A percentile compares a stretch with the other conserved stretches of the same genome.
Conservation (phyloP, 1,140 invertebrate genomes). For the Schlechtendalia chinensis region DNA sequence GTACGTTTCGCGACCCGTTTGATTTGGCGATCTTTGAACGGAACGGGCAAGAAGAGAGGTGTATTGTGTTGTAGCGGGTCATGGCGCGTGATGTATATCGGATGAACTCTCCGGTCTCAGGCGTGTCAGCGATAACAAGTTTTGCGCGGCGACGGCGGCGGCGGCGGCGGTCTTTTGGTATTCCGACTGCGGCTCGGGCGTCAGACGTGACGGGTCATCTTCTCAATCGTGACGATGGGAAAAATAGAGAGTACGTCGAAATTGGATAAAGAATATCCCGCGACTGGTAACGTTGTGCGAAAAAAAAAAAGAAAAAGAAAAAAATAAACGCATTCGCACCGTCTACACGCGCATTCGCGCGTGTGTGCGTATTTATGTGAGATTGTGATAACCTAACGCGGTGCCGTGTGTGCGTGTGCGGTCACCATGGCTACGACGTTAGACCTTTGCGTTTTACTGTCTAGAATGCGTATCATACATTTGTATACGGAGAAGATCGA, state of each 20-base stretch:
- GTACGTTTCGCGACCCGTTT: no score
- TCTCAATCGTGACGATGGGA: background rate
- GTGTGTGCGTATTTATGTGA: background rate
- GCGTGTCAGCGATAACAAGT: constrained; percentile 27
- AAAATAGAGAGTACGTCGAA: constrained; percentile 37
- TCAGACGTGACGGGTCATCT: constrained; percentile 46
- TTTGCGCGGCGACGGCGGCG: background rate
- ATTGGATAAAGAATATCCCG: constrained; percentile 40
- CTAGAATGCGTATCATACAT: no score
- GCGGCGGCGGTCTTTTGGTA: constrained; percentile 18
- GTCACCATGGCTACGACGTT: constrained; percentile 11
- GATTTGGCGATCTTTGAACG: no score
- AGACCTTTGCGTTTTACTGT: constrained; percentile 9
- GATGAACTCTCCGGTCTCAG: background rate
- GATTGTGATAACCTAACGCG: constrained; percentile 1
- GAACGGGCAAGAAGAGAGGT: no score
- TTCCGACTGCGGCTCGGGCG: constrained; percentile 33
- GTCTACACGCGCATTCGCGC: background rate
- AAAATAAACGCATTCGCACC: background rate
- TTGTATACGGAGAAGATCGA: no score
- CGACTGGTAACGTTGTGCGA: constrained; percentile 31
- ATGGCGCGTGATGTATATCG: constrained; percentile 16
- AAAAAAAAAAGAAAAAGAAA: background rate
- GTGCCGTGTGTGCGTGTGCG: background rate
- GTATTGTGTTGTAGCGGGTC: background rate